Conservation (phyloP, 2,113 vertebrate genomes). For the Scolopax mira region DNA sequence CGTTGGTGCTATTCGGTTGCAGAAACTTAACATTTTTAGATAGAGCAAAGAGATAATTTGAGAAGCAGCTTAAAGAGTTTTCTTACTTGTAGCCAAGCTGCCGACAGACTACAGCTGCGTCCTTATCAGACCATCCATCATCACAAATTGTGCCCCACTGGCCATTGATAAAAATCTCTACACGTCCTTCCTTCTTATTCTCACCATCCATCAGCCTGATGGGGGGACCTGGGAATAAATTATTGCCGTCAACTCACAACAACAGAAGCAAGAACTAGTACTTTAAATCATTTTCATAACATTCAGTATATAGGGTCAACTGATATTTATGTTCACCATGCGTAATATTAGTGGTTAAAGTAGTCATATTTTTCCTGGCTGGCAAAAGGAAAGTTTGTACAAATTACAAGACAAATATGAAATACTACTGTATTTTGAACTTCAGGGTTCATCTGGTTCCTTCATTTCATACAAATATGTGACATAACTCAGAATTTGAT, state of each 20-base stretch:
- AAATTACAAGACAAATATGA: background rate
- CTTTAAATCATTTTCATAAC: background rate
- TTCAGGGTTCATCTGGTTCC: background rate
- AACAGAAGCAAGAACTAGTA: background rate
- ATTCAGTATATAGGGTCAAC: background rate
- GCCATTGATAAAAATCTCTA: constrained; percentile 89
- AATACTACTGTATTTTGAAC: background rate
- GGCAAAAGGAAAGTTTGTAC: background rate
- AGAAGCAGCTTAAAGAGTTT: background rate
- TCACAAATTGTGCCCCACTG: constrained; percentile 98
- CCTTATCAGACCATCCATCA: constrained; percentile 93
- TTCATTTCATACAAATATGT: background rate
- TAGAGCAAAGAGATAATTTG: background rate
- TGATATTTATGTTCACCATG: background rate
- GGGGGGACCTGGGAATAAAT: constrained; percentile 79
- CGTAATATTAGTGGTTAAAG: background rate
- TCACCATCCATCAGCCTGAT: constrained; percentile 93
- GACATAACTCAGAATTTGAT: background rate
- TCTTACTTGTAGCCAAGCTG: constrained; percentile 94
- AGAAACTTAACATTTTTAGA: background rate
- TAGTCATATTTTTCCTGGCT: background rate
- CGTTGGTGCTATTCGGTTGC: background rate
- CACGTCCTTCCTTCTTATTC: constrained; percentile 91
- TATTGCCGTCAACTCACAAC: constrained; percentile 24
- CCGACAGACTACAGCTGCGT: constrained; percentile 91